Evolutionary conservation across 2,113 vertebrate species (phyloP), one percentile per base, ranked within the genome.

Genomic region (Notarius quadriscutis): DNA sequence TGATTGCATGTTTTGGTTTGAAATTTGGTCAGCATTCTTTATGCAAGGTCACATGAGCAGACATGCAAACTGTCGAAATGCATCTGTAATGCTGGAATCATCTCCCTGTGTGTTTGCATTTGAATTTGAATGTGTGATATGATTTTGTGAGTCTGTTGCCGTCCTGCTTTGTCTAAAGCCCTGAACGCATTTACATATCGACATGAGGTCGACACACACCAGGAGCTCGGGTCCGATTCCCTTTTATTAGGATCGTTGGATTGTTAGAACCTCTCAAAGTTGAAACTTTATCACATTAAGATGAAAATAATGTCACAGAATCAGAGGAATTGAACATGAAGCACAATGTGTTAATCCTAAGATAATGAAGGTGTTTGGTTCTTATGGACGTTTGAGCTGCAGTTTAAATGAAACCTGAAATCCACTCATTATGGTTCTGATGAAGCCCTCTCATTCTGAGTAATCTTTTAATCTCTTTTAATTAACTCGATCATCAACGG

Each of bases 381-480:
- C 27, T 74, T 27, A 18, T 27, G 15, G 62, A 51, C 15, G 10
- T 63, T 22, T 63, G 72, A 48, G 30, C 18, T 0, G n/a, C 65
- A 11, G 62, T 67, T 51, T 53, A 69, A 83, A 53, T 12, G 3
- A 53, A 50, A 69, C 12, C 53, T 74, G 15, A 74, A 84, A 84
- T 74, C 57, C 57, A 63, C 25, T 79, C 27, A 65, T 79, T 53
- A 27, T 1, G 58, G 18, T 15, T 63, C 34, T 25, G 58, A 53
- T 53, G 55, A 69, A 50, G 63, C 53, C 1, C 27, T 84, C 63
- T 5, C 15, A 11, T 83, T 30, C 62, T 3, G 60, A 18, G 25
- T 27, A 67, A 69, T 67, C 71, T 78, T 58, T 67, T 65, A 48
- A 86, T 58, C 78, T 80, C 78, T 20, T 57, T 57, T 57, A 80